Evolutionary conservation across 2,113 vertebrate genomes (phyloP).

Genomic region (Tupaia chinensis): DNA sequence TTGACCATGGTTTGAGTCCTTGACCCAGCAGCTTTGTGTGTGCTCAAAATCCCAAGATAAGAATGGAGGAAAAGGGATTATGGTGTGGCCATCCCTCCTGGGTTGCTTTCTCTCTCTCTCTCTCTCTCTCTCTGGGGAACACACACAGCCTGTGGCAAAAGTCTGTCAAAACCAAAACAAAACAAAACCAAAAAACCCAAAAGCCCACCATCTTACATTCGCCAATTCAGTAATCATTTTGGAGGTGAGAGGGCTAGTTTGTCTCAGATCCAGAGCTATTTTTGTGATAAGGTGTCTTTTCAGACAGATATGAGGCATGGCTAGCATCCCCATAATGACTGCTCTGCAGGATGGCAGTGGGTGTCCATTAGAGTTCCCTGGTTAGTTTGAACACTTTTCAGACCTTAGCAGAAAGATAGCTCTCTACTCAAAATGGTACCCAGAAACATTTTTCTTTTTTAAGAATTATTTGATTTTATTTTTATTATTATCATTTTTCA

Average conservation of each 20-base stretch:
- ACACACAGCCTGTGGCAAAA: too few species aligned
- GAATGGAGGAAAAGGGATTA: too few species aligned
- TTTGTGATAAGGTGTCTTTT: slow-evolving; percentile 26
- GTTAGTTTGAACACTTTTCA: neutral
- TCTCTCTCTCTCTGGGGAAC: too few species aligned
- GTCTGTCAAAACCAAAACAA: too few species aligned
- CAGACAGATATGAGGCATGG: neutral
- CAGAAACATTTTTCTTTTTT: neutral
- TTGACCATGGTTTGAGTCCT: too few species aligned
- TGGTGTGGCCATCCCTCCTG: too few species aligned
- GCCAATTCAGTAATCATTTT: neutral
- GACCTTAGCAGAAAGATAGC: neutral
- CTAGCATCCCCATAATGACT: neutral
- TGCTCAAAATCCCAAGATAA: too few species aligned
- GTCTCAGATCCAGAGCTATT: neutral
- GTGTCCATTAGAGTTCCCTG: neutral
- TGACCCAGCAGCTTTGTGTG: too few species aligned
- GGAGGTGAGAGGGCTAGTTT: neutral
- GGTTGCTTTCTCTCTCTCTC: too few species aligned
- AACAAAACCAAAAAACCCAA: neutral
- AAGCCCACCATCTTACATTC: slow-evolving; percentile 7
- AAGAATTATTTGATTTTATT: too few species aligned
- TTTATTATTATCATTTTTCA: too few species aligned
- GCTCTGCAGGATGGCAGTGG: neutral
- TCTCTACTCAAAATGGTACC: neutral